Conservation (phyloP, 2,797 vertebrate genomes). For the Oreortyx pictus region DNA sequence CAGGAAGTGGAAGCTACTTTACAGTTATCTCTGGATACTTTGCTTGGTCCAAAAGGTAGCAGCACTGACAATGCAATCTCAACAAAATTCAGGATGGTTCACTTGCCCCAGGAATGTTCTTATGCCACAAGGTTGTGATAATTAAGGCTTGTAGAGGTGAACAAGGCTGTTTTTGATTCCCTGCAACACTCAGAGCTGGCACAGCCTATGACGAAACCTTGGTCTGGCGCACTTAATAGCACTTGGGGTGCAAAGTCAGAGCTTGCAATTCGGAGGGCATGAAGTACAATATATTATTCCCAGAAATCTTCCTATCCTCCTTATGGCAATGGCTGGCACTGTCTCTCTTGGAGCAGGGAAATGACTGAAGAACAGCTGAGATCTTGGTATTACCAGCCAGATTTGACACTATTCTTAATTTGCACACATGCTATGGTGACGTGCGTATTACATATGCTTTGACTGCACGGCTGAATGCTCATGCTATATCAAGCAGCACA, state of each 20-base stretch:
- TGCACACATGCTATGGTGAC: constrained; percentile 14
- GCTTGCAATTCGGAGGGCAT: background rate
- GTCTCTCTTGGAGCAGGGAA: background rate
- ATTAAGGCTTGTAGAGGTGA: background rate
- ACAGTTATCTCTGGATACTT: background rate
- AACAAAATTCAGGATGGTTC: background rate
- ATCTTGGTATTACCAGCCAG: constrained; percentile 8
- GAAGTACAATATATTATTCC: background rate
- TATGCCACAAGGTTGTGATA: background rate
- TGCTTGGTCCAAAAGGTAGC: background rate
- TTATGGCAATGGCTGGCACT: background rate
- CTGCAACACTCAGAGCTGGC: background rate
- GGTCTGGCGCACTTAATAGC: background rate
- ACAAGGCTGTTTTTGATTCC: background rate
- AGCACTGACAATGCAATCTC: background rate
- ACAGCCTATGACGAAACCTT: background rate
- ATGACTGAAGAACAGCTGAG: constrained; percentile 32
- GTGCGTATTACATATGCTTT: constrained; percentile 20
- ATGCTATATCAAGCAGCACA: constrained; percentile 1
- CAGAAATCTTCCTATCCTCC: background rate
- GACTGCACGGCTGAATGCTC: constrained; percentile 9
- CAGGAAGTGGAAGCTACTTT: background rate
- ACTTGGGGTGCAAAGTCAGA: background rate
- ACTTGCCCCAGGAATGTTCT: background rate
- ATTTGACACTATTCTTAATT: constrained; percentile 27